Evolutionary conservation across 2,888 invertebrate species (phyloP).

Genomic region (Oxytorus armatus): DNA sequence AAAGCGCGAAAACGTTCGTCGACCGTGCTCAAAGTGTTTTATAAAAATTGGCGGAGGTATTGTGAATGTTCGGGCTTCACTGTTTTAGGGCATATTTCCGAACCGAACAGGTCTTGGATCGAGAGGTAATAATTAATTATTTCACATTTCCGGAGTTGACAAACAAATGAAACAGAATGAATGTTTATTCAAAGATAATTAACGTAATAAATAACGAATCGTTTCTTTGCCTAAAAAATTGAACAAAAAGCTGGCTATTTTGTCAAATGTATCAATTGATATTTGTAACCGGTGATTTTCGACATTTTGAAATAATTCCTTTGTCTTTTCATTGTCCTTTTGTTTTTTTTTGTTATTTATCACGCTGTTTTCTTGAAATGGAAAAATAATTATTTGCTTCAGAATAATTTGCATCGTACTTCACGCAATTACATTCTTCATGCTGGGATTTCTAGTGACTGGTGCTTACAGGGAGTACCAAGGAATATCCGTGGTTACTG

Average conservation of each 20-base stretch:
- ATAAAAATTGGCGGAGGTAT: constrained; percentile 70
- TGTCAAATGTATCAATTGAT: too few relatives aligned
- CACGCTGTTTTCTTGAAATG: too few relatives aligned
- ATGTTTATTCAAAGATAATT: background rate
- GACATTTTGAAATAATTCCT: too few relatives aligned
- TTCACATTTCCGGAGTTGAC: background rate
- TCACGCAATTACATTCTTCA: constrained; percentile 56
- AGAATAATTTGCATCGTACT: constrained; percentile 72
- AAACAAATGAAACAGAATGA: background rate
- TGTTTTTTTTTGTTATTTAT: too few relatives aligned
- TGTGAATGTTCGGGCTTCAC: constrained; percentile 74
- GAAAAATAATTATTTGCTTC: background rate
- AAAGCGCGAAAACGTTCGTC: constrained; percentile 11
- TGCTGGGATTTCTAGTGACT: constrained; percentile 51
- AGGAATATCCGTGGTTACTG: constrained; percentile 63
- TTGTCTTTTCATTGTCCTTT: background rate
- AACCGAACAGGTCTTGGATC: constrained; percentile 72
- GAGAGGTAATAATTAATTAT: constrained; percentile 74
- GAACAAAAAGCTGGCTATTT: too few relatives aligned
- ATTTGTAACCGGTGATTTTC: too few relatives aligned
- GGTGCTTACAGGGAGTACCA: constrained; percentile 58
- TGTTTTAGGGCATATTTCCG: constrained; percentile 74
- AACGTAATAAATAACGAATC: too few relatives aligned
- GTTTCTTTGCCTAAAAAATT: too few relatives aligned
- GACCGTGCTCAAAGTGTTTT: constrained; percentile 35